These are phyloP conservation scores for Netelia fuscicornis DNA, from an alignment of 2,888 invertebrate species.

Conservation along the genomic window DNA sequence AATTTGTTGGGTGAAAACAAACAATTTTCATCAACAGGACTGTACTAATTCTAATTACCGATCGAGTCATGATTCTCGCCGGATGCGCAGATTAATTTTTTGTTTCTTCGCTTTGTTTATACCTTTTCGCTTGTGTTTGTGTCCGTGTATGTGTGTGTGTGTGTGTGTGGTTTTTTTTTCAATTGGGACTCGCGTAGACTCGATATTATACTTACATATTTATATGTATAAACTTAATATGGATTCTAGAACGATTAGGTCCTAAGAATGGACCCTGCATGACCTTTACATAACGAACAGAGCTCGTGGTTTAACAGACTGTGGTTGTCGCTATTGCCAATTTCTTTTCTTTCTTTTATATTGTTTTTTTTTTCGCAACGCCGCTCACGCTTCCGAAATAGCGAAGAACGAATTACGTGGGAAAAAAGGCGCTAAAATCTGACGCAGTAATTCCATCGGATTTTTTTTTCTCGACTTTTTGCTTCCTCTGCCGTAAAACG, in stretches of 20 bases:
- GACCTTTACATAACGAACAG: slow-evolving; percentile 66
- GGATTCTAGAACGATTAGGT: slow-evolving; percentile 67
- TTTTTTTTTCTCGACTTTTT: slow-evolving; percentile 21
- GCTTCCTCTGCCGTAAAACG: not conserved
- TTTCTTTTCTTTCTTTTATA: slow-evolving; percentile 33
- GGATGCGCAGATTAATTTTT: slow-evolving; percentile 39
- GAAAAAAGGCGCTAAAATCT: slow-evolving; percentile 34
- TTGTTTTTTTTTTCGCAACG: slow-evolving; percentile 10
- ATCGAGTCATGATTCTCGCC: slow-evolving; percentile 21
- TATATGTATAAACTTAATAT: slow-evolving; percentile 65
- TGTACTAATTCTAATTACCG: slow-evolving; percentile 54
- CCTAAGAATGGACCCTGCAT: slow-evolving; percentile 70
- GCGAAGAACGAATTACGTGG: slow-evolving; percentile 3
- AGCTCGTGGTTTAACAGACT: slow-evolving; percentile 55
- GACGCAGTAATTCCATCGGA: slow-evolving; percentile 30
- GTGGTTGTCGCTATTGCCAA: slow-evolving; percentile 54
- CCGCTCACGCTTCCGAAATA: slow-evolving; percentile 5
- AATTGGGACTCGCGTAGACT: slow-evolving; percentile 49
- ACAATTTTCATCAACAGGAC: slow-evolving; percentile 36
- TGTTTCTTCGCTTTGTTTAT: slow-evolving; percentile 9
- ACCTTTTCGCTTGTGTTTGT: not conserved
- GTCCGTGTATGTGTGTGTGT: not conserved
- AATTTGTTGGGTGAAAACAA: slow-evolving; percentile 35
- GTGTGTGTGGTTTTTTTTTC: slow-evolving; percentile 12
- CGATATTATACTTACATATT: slow-evolving; percentile 56